Evolutionary conservation across 2,888 invertebrate species (phyloP), one percentile per base, ranked within the genome.

Genomic region (Cryptosula pallasiana): DNA sequence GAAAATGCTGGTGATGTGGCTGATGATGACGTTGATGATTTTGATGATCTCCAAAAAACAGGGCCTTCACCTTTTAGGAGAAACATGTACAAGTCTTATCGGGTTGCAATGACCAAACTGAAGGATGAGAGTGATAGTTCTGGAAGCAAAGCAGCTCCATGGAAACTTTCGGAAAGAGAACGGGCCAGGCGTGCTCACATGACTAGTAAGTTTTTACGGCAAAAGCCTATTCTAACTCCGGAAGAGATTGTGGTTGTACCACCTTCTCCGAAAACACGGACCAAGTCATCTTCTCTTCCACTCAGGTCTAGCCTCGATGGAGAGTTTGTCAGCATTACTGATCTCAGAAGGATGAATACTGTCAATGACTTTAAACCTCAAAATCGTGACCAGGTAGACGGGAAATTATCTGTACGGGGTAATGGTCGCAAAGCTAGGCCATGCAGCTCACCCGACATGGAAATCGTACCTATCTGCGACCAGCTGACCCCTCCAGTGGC

Each of bases 321-420:
- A 32, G 63, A 63, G 9, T 63, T 63, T n/a, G 16, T 63, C 2
- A 63, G 63, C n/a, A 63, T 63, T 63, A 63, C 63, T 63, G 63
- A 63, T 63, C 32, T 63, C 5, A 27, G 32, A 32, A 63, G 27
- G 9, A 32, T 27, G 27, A 63, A 27, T 5, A 27, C 9, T 13
- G 13, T 32, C 9, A 32, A 34, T 5, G 27, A 63, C 13, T 27
- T 63, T 16, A 20, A 32, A 3, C 63, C 9, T 13, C 13, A 2
- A 5, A 55, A n/a, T 55, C 27, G 9, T 34, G 13, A 20, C 32
- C 27, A 32, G 5, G 63, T 25, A 9, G 57, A 57, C 5, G 25
- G 25, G 5, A 57, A 25, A 57, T 9, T 13, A 45, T 20, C 45
- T 45, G 57, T 25, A 57, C 5, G 20, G 25, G 25, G 5, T 57